phyloP scores from a whole-genome alignment of 2,797 vertebrate genomes.

The Enteromius treurensis region DNA sequence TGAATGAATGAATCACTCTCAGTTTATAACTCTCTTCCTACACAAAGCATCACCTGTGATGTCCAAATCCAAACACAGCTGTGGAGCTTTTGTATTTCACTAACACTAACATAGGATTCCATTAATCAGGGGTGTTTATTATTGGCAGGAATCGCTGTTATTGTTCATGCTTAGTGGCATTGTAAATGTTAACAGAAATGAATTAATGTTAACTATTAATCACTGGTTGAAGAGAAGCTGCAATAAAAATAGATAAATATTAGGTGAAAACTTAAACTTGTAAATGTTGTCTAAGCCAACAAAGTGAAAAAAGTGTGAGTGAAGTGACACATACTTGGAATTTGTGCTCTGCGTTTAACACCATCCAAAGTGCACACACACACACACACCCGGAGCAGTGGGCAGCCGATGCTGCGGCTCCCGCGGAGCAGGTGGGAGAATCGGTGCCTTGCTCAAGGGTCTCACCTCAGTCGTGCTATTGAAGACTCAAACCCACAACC shows the following conservation, averaged over 20 bases:
- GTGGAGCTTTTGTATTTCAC: constrained; percentile 1
- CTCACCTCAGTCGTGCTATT: too few relatives aligned
- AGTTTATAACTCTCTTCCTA: constrained; percentile 2
- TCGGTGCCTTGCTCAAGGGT: too few relatives aligned
- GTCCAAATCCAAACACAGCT: constrained; percentile 13
- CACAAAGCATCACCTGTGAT: constrained; percentile 11
- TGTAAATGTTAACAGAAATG: neutral
- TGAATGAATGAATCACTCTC: constrained; percentile 42
- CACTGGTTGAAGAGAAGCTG: neutral
- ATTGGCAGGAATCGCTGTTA: neutral
- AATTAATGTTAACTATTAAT: neutral
- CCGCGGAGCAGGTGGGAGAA: too few relatives aligned
- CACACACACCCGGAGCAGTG: too few relatives aligned
- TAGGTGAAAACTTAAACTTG: neutral
- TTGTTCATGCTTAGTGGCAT: neutral
- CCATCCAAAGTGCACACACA: too few relatives aligned
- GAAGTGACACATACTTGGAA: too few relatives aligned
- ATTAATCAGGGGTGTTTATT: neutral
- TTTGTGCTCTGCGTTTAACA: too few relatives aligned
- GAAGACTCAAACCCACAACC: too few relatives aligned
- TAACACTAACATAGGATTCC: neutral
- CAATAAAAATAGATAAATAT: neutral
- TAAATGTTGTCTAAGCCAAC: too few relatives aligned
- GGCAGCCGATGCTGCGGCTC: too few relatives aligned
- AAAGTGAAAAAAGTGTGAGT: too few relatives aligned